phyloP scores from a whole-genome alignment of 53 echinoderm and acorn worm species.

The Luidia sarsii region DNA sequence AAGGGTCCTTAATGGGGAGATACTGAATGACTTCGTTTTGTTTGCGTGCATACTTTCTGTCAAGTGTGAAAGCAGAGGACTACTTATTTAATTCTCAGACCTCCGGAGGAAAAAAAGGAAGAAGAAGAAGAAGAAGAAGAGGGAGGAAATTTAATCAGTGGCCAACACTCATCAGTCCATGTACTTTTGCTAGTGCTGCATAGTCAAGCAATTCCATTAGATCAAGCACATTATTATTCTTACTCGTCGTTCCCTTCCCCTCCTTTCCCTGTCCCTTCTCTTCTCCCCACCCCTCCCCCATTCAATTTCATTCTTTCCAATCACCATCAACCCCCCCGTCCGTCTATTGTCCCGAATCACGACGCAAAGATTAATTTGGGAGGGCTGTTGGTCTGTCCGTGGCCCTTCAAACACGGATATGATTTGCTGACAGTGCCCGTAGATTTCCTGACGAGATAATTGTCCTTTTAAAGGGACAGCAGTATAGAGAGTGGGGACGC shows the following conservation, averaged over 20 bases:
- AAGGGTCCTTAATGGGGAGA: too few species aligned
- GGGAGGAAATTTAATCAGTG: too few species aligned
- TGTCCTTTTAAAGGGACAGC: conserved; percentile 53
- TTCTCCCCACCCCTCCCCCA: too few species aligned
- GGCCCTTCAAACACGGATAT: conserved; percentile 43
- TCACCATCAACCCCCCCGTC: conserved; percentile 15
- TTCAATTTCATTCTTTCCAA: conserved; percentile 26
- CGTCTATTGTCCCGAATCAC: conserved; percentile 44
- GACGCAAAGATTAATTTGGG: conserved; percentile 53
- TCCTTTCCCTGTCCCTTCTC: too few species aligned
- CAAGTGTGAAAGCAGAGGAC: too few species aligned
- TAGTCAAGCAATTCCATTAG: conserved; percentile 22
- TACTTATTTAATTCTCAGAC: too few species aligned
- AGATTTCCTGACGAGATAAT: conserved; percentile 37
- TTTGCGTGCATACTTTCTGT: too few species aligned
- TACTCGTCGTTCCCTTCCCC: not conserved
- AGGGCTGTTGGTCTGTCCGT: conserved; percentile 6
- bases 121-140: conserved; percentile 14
- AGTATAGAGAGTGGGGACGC: too few species aligned
- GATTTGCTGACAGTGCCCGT: conserved; percentile 35
- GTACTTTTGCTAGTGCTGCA: not conserved
- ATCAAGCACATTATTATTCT: conserved; percentile 30
- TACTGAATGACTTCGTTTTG: too few species aligned
- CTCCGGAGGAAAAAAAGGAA: too few species aligned
- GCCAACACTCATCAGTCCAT: not conserved